Base-by-base conservation (phyloP, 2,888 invertebrate species). In the Drosophila leonis region DNA sequence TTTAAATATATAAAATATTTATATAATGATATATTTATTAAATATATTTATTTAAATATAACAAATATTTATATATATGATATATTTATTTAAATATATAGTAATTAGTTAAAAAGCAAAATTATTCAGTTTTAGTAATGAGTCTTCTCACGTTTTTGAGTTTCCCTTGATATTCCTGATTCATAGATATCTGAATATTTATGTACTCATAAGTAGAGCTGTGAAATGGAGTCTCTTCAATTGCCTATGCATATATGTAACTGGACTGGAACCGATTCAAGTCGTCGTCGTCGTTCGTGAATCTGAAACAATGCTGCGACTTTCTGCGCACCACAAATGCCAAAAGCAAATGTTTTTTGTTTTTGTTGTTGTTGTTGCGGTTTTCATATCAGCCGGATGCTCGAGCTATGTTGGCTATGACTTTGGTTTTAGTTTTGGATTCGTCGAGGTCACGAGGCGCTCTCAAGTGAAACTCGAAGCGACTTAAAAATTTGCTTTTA, bases 361-460 rank as follows among this genome's bases (percentile, higher is more conserved):
- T 20, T 8, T 9, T 49, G 57, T 59, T 65, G 35, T 24, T 72
- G n/a, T 9, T 5, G 2, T 24, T 65, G 66, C 49, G 73, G 73
- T 56, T 63, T 70, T 46, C 71, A 70, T 70, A 70, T 70, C 69
- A 76, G 75, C 77, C 77, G 73, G 77, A 76, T 74, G 72, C 59
- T 54, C 60, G 29, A 37, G 46, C 54, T 55, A 18, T 63, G 57
- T 49, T 27, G 24, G 46, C 54, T 64, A 24, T 63, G 57, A 52
- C 27, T 56, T 57, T 63, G 46, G 56, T 7, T 49, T 51, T 52
- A 27, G 55, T 37, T 65, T 69, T 46, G 54, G 65, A 63, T 54
- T 56, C n/a, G 59, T 66, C 77, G 86, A 80, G 80, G 83, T 80
- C 80, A 83, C 80, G 75, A 65, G 82, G 66, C 82, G 66, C 79